Evolutionary conservation across 1,140 invertebrate species (phyloP), one percentile per base, ranked within the genome.

Genomic region (Nephila pilipes): DNA sequence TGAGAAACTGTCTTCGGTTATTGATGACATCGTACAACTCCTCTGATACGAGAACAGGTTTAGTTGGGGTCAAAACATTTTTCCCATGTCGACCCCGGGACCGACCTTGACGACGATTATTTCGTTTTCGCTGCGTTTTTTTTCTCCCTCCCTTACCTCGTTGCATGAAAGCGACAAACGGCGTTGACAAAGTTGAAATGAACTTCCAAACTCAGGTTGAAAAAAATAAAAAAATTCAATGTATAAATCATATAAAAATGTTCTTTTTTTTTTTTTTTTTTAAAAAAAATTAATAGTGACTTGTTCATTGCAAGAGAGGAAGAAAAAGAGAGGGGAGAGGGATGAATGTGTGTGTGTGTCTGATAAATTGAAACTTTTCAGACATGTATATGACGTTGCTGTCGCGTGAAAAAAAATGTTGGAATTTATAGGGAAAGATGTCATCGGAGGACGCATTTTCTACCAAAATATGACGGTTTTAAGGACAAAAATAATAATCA

Each of bases 31-130:
- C 22, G 55, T 29, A 60, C 89, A 79, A 90, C 75, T 83, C 29
- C 32, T 60, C 89, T 38, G 89, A 90, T 90, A 90, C 1, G 89
- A 83, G 79, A 90, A 90, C 89, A 90, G 89, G 89, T 90, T 90
- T 81, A 25, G 75, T 81, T 60, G 22, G 89, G 89, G 89, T 90
- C 89, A 90, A 90, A 57, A 83, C 80, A 75, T 90, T 55, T 29
- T 90, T 60, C 79, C 25, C 36, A 29, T n/a, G n/a, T 69, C 79
- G 89, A 90, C 89, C 89, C 75, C 3, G 20, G 14, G 55, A 25
- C 6, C 89, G 75, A 83, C 89, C 89, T 90, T 90, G 89, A 63
- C 75, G 89, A 83, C 54, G 69, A 75, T 75, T 75, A 75, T 29
- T 75, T 75, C 69, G 69, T 83, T 83, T 83, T 83, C 46, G 10